A percentile compares a stretch with the other conserved stretches of the same genome.
Conservation (phyloP, 2,888 invertebrate genomes). For the Nomada lathburiana region DNA sequence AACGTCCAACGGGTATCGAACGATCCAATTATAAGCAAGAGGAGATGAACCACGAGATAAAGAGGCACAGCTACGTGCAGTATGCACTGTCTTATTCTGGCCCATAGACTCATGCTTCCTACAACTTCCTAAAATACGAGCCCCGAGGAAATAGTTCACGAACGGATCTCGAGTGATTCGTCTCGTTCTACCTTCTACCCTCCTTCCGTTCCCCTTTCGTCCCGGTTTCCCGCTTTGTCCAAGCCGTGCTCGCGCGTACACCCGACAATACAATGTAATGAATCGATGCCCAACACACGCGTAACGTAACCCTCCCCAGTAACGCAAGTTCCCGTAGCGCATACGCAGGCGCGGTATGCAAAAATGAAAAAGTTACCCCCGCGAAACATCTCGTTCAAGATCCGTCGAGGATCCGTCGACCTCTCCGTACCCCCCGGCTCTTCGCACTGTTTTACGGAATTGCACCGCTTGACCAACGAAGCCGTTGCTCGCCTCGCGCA, state of each 20-base stretch:
- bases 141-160: conserved; percentile 76
- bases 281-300: conserved; percentile 51
- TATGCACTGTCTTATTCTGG: conserved; percentile 74
- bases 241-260: conserved; percentile 33
- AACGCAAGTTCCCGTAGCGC: not conserved
- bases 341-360: conserved; percentile 15
- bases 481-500: not conserved
- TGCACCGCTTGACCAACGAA: not conserved
- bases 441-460: conserved; percentile 1
- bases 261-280: conserved; percentile 66
- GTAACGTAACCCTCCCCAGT: not conserved
- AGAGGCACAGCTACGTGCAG: conserved; percentile 69
- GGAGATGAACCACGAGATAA: conserved; percentile 52
- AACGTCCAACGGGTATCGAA: not conserved
- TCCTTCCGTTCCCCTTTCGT: conserved; percentile 47
- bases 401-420: conserved; percentile 34
- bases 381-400: conserved; percentile 53
- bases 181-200: conserved; percentile 59
- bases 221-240: conserved; percentile 57
- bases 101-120: conserved; percentile 77
- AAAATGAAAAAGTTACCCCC: conserved; percentile 64
- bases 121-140: conserved; percentile 80
- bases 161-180: conserved; percentile 68
- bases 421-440: conserved; percentile 13
- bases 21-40: conserved; percentile 43